phyloP scores from a whole-genome alignment of 2,113 vertebrate genomes.

The Salvelinus sp. region DNA sequence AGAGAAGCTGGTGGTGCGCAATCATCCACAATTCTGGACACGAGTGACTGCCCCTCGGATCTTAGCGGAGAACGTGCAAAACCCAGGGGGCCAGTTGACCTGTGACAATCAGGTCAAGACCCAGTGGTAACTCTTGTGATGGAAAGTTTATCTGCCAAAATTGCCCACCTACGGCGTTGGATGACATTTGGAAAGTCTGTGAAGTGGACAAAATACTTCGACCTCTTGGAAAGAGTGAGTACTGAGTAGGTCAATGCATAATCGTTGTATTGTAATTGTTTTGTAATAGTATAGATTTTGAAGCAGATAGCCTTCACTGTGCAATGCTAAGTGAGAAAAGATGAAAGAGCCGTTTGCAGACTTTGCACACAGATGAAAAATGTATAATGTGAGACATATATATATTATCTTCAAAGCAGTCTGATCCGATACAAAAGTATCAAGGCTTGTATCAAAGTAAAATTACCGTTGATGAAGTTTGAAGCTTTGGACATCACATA shows the following conservation, averaged over 20 bases:
- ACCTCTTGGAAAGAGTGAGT: slow-evolving; percentile 40
- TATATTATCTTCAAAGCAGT: no score
- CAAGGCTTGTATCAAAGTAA: no score
- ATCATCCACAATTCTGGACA: slow-evolving; percentile 55
- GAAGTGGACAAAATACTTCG: slow-evolving; percentile 24
- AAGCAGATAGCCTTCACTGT: neutral
- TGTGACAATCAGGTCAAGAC: slow-evolving; percentile 51
- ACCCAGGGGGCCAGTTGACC: slow-evolving; percentile 55
- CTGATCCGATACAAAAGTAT: no score
- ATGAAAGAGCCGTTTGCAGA: neutral
- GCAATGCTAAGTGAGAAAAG: neutral
- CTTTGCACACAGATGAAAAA: neutral
- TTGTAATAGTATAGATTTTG: neutral
- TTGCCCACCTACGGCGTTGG: slow-evolving; percentile 41
- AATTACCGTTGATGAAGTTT: no score
- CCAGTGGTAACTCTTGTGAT: slow-evolving; percentile 52
- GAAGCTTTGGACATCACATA: no score
- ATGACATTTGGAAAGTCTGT: slow-evolving; percentile 60
- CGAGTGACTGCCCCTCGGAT: slow-evolving; percentile 52
- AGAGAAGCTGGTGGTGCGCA: slow-evolving; percentile 31
- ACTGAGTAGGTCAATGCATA: neutral
- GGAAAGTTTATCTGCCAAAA: slow-evolving; percentile 51
- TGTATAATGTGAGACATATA: neutral
- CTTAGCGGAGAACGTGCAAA: slow-evolving; percentile 48
- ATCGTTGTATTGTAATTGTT: neutral